Percentiles rank a stretch among this genome's conserved stretches.
phyloP scores from a whole-genome alignment of 2,888 invertebrate species.

The Fragum whitleyi region DNA sequence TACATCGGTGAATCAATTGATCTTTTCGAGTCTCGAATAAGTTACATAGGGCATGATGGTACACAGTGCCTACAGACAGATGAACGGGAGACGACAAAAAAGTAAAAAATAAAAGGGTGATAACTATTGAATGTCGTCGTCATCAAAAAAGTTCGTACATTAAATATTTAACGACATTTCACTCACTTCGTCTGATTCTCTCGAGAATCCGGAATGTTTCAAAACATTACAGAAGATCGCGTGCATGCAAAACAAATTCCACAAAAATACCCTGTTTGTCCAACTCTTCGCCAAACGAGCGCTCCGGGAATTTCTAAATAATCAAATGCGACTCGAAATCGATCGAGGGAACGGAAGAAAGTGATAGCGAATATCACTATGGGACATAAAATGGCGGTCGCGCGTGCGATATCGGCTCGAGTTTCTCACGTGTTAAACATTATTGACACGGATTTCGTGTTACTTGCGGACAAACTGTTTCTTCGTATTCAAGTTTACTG shows the following conservation, averaged over 20 bases:
- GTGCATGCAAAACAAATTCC: slow-evolving; percentile 26
- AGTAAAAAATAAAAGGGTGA: no score
- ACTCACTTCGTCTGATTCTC: slow-evolving; percentile 4
- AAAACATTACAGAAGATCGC: slow-evolving; percentile 18
- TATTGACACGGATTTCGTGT: slow-evolving; percentile 62
- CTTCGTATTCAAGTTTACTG: slow-evolving; percentile 17
- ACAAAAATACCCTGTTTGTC: slow-evolving; percentile 24
- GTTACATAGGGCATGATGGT: no score
- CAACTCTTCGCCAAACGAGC: slow-evolving; percentile 22
- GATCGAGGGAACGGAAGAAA: slow-evolving; percentile 25
- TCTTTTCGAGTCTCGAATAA: no score
- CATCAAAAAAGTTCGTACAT: neutral
- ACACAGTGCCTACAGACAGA: no score
- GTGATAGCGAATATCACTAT: slow-evolving; percentile 56
- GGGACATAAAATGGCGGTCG: slow-evolving; percentile 56
- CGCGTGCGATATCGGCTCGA: slow-evolving; percentile 54
- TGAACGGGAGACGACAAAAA: no score
- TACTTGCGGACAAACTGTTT: slow-evolving; percentile 24
- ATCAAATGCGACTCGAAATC: slow-evolving; percentile 52
- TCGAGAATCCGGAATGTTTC: neutral
- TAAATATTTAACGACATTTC: slow-evolving; percentile 22
- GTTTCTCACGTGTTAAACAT: slow-evolving; percentile 62
- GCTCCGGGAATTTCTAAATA: slow-evolving; percentile 25
- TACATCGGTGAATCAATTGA: no score
- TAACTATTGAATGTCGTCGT: neutral